Base-by-base conservation (phyloP, 2,797 vertebrate genomes). In the Ispidina lecontei region DNA sequence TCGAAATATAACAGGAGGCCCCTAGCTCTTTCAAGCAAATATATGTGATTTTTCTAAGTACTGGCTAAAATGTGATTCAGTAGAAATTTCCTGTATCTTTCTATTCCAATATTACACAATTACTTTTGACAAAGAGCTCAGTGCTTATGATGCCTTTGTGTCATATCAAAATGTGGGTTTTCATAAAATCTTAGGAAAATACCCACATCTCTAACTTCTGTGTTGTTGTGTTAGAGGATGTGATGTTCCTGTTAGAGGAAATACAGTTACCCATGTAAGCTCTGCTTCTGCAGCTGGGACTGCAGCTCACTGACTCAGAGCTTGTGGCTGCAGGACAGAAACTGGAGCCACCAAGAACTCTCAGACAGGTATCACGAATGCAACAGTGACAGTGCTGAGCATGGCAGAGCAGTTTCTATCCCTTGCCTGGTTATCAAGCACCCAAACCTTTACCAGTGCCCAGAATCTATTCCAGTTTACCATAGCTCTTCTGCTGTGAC, bases 131-230 rank as follows among this genome's bases (percentile, higher is more conserved):
- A 12, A 1, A 35, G 59, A 62, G 23, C 55, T 69, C 39, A 16
- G 58, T 43, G 51, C 51, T 88, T 21, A 20, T 29, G 47, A n/a
- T 44, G 12, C 7, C 19, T 85, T 35, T 69, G n/a, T 79, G 31
- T 21, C 29, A 2, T 1, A 22, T 33, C 46, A 78, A 31, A 81
- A 52, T 39, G 33, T 17, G 21, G 31, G 18, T 59, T 67, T 33
- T 43, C 0, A 0, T 41, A 39, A 35, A 25, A 67, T 10, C 20
- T 33, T 12, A 35, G 41, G 60, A 39, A 43, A 68, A 65, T 76
- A 4, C 0, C 0, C 19, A 8, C 0, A 0, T n/a, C 29, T 84
- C 26, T n/a, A 20, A 26, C 37, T 39, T 39, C 37, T 39, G 37
- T 39, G 37, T 39, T 39, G 37, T 39, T 39, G 37, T 39, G 37